Base-by-base conservation (phyloP, 2,888 invertebrate species). In the Leucophora obtusa region DNA sequence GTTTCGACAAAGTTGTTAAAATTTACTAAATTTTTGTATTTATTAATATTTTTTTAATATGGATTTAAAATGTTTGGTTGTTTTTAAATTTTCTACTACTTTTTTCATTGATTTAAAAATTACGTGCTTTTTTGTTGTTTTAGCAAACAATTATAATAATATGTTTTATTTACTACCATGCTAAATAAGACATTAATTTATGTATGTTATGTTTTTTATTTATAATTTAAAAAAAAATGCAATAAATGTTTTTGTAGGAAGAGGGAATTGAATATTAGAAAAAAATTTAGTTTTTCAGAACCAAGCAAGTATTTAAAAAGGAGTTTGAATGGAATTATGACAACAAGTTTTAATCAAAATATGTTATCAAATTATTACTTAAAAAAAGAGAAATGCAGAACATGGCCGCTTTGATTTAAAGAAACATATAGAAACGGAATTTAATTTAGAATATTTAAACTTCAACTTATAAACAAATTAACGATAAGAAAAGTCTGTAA, bases 121-220 rank as follows among this genome's bases (percentile, higher is more conserved):
- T 51, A 28, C 28, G 24, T 28, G 38, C 68, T 47, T 69, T 53
- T 38, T 24, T 24, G 24, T 47, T 59, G 24, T 68, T 56, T 28
- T 43, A 68, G 24, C 43, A 68, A 56, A 68, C 58, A 70, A 69
- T 58, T 58, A 50, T 69, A 21, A 59, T 69, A 43, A 47, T 69
- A 58, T 33, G 33, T 59, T 50, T 47, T 38, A 21, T 50, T 47
- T 54, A 56, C 68, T 51, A 73, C 65, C 63, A 58, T 65, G 73
- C 59, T 73, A 73, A 65, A 72, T 60, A 65, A 73, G 65, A 73
- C 73, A 73, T 58, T 73, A n/a, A n/a, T n/a, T n/a, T n/a, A n/a
- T n/a, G n/a, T 59, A 73, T 63, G 58, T 56, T 65, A 47, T 47
- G 14, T 47, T 47, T 47, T 33, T n/a, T n/a, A n/a, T n/a, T n/a